These are phyloP conservation scores for Cyrtorhinus lividipennis DNA, from an alignment of 1,140 invertebrate genomes.

Conservation along the genomic window DNA sequence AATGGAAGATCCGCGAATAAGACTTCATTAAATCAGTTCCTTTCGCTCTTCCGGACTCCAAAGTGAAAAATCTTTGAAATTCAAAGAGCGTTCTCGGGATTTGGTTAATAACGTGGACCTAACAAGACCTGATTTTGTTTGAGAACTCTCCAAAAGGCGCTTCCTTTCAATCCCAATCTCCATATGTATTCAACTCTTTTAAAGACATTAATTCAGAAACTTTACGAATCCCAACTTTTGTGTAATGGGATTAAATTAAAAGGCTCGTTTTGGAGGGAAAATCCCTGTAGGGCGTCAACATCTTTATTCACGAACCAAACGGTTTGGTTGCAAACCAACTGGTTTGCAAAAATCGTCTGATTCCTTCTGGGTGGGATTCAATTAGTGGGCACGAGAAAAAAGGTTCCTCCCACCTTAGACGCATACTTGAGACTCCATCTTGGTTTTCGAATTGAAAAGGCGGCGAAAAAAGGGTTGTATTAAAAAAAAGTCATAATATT, in stretches of 20 bases:
- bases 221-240: background rate
- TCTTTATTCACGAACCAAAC: background rate
- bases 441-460: background rate
- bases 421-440: background rate
- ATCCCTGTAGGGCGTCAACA: background rate
- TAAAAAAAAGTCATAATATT: background rate
- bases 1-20: background rate
- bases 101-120: background rate
- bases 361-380: background rate
- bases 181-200: background rate
- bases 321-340: background rate
- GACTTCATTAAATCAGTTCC: background rate
- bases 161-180: background rate
- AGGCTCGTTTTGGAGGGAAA: background rate
- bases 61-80: background rate
- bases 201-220: background rate
- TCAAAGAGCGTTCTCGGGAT: background rate
- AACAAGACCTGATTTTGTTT: background rate
- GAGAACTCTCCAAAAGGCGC: background rate
- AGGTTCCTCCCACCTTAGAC: background rate
- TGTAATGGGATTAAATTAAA: background rate
- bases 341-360: background rate
- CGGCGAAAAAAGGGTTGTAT: background rate
- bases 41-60: background rate
- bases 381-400: background rate